Percentiles rank a stretch among this genome's conserved stretches.
Evolutionary conservation across 2,888 invertebrate species (phyloP).

Genomic region (Pristionchus entomophagus): DNA sequence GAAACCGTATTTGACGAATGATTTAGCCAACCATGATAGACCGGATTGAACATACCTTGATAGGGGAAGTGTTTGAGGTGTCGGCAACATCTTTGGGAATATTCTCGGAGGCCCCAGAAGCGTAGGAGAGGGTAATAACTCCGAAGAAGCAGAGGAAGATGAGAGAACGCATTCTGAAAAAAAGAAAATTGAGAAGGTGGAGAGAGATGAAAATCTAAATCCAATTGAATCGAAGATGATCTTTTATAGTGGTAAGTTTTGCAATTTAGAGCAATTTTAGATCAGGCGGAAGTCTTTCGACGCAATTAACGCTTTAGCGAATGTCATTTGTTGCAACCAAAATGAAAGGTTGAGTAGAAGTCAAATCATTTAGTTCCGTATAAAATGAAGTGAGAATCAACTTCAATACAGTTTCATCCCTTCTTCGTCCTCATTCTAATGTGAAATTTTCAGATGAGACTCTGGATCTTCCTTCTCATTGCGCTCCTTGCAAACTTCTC

Average conservation of each 20-base stretch:
- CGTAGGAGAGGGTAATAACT: background rate
- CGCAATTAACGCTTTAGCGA: too few relatives aligned
- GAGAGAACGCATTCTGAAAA: slow-evolving; percentile 15
- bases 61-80: background rate
- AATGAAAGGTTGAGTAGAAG: background rate
- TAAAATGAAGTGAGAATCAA: background rate
- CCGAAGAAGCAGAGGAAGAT: slow-evolving; percentile 10
- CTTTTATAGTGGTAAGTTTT: background rate
- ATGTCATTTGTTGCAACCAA: background rate
- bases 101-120: background rate
- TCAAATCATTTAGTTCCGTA: background rate
- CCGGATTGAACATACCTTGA: background rate
- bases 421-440: too few relatives aligned
- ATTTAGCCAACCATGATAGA: too few relatives aligned
- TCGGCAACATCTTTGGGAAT: background rate
- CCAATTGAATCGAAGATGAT: too few relatives aligned
- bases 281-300: background rate
- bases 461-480: background rate
- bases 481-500: background rate
- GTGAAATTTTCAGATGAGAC: background rate
- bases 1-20: too few relatives aligned
- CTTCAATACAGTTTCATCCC: background rate
- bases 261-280: background rate
- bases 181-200: too few relatives aligned
- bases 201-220: too few relatives aligned